Base-by-base conservation (phyloP, 1,140 invertebrate genomes). In the Idris sp. region DNA sequence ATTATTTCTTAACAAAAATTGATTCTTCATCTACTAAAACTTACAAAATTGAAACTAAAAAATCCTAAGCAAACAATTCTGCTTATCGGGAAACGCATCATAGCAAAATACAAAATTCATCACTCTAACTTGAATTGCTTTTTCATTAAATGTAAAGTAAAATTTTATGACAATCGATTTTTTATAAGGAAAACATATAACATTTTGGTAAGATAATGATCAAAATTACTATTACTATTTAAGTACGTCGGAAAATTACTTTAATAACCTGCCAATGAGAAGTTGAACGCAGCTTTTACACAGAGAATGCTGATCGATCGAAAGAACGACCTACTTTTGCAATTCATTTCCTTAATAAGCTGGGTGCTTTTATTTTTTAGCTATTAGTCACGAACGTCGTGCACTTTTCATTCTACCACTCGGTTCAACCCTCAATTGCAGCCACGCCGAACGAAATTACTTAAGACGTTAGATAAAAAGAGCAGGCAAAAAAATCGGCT, bases 311-410 rank as follows among this genome's bases (percentile, higher is more conserved):
- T 38, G 31, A 65, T 65, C 69, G 69, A 64, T 72, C 44, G 31
- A 64, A 51, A 33, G 36, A 58, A 31, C 38, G 68, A 43, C 68
- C 68, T 73, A 73, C 68, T 72, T 72, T 73, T 43, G 43, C 40
- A 64, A 51, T 73, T 73, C 68, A 73, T 73, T 73, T 73, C 53
- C 59, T 64, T 64, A 73, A 73, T 73, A 73, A 71, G 67, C 35
- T 35, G 13, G 43, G 36, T 43, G 30, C 48, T 41, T 51, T 56
- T 64, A 64, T 64, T 73, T 73, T 64, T 73, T 58, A 49, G 51
- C 51, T 22, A 73, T 64, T 46, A 64, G 59, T 64, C 59, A 73
- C 59, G 58, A 72, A 56, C 19, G 43, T 48, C 36, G 25, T 38
- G 40, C 51, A 62, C 51, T 30, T 48, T 73, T 64, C 44, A 56